Conservation (phyloP, 2,113 vertebrate genomes). For the Pseudorectes ferrugineus region DNA sequence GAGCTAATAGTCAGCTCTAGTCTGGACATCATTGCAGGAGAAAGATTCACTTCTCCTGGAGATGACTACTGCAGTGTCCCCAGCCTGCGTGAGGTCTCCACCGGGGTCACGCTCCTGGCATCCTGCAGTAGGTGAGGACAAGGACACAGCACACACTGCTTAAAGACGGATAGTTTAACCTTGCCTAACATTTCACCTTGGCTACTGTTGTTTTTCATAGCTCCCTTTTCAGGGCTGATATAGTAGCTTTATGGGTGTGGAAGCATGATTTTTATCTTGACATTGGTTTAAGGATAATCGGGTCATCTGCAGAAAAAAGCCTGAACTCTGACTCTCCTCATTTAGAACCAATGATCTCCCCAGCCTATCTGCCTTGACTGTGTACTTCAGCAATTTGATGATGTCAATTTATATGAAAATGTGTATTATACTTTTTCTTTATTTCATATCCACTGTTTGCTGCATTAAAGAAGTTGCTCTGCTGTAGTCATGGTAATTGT, state of each 20-base stretch:
- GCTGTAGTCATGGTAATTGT: background rate
- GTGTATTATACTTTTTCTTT: background rate
- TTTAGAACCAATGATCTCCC: background rate
- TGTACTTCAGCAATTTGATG: background rate
- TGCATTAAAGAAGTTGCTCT: background rate
- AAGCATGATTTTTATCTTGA: background rate
- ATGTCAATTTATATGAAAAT: background rate
- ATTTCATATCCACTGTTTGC: background rate
- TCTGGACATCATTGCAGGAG: background rate
- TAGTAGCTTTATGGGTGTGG: background rate
- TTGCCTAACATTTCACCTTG: slow-evolving; percentile 1
- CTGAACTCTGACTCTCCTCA: background rate
- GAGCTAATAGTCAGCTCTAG: background rate
- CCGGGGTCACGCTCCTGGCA: background rate
- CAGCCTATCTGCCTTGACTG: background rate
- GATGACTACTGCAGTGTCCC: background rate
- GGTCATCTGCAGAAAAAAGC: background rate
- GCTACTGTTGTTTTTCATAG: background rate
- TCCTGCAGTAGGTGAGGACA: background rate
- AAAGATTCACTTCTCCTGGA: background rate
- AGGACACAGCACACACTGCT: background rate
- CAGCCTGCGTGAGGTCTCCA: background rate
- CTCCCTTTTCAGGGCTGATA: background rate
- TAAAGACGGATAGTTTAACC: background rate
- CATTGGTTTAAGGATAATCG: background rate